Conservation (phyloP, 2,797 vertebrate genomes). For the Glyptemys insculpta region DNA sequence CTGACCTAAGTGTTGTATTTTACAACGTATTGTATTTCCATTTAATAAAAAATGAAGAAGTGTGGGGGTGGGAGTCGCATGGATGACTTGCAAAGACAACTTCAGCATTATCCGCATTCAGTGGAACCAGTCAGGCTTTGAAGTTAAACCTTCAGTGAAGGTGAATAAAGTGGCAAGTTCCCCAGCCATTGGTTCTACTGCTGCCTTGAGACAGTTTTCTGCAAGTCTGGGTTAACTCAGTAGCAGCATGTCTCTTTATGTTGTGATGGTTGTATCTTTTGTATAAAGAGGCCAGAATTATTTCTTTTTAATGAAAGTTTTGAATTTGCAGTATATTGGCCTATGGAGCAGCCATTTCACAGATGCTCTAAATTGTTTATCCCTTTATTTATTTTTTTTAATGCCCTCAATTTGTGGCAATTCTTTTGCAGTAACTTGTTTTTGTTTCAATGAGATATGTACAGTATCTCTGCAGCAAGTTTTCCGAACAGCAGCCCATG, state of each 20-base stretch:
- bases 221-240: neutral
- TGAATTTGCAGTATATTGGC: neutral
- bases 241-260: neutral
- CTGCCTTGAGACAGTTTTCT: neutral
- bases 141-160: neutral
- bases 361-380: neutral
- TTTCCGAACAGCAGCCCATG: neutral
- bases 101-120: too few relatives aligned
- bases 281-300: neutral
- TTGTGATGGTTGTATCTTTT: neutral
- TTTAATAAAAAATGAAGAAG: neutral
- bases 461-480: neutral
- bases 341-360: neutral
- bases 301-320: neutral
- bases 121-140: neutral
- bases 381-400: neutral
- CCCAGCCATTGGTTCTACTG: neutral
- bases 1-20: too few relatives aligned
- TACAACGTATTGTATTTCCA: too few relatives aligned
- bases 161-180: neutral
- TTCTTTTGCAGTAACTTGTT: neutral
- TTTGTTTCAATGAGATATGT: neutral
- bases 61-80: neutral
- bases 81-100: too few relatives aligned
- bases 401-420: neutral